phyloP scores from a whole-genome alignment of 2,888 invertebrate species.

The Monoplex corrugatus region DNA sequence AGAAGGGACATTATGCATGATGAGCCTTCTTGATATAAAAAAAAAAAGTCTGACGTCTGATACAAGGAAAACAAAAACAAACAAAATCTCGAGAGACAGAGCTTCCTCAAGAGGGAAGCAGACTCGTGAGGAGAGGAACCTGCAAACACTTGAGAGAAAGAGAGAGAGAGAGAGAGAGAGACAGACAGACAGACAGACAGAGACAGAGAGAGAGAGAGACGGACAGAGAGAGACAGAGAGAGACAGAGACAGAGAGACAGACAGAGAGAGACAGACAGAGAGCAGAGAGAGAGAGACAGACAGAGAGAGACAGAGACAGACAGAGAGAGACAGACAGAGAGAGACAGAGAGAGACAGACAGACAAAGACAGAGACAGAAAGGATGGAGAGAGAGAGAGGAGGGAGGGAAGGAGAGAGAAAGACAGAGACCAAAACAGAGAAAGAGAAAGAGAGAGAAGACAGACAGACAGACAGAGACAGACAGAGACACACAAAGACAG shows the following conservation, averaged over 20 bases:
- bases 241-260: not conserved
- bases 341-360: not conserved
- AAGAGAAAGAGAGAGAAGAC: too few relatives aligned
- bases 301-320: not conserved
- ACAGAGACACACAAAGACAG: too few relatives aligned
- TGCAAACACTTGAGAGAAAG: too few relatives aligned
- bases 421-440: too few relatives aligned
- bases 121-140: too few relatives aligned
- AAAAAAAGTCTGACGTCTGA: too few relatives aligned
- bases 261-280: slow-evolving; percentile 1
- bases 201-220: not conserved
- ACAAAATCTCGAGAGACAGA: too few relatives aligned
- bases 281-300: not conserved
- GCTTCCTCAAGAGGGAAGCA: too few relatives aligned
- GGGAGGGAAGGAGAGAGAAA: not conserved
- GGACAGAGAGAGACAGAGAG: slow-evolving; percentile 7
- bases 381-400: not conserved
- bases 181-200: not conserved
- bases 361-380: not conserved
- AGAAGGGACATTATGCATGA: too few relatives aligned
- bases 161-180: not conserved
- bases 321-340: not conserved
- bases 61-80: too few relatives aligned
- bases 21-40: too few relatives aligned
- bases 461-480: too few relatives aligned